Evolutionary conservation across 1,140 invertebrate species (phyloP).

Genomic region (Elymnias hypermnestra): DNA sequence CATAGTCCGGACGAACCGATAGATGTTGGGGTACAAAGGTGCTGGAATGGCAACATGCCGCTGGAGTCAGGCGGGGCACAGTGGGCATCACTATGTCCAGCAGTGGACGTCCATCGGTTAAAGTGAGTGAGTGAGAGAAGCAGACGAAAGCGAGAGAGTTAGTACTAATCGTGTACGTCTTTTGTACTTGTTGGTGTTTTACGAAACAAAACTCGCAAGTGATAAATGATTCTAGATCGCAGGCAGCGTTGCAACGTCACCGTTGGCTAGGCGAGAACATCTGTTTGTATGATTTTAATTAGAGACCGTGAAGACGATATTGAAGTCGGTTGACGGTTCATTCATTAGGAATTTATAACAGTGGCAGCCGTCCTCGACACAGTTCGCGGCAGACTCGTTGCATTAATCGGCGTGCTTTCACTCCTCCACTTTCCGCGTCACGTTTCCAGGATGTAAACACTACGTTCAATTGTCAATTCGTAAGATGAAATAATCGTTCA

Average conservation of each 20-base stretch:
- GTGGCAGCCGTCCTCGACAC: conserved; percentile 49
- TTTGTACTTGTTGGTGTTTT: too few relatives aligned
- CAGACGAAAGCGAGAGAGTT: too few relatives aligned
- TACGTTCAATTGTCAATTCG: background rate
- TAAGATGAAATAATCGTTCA: conserved; percentile 1
- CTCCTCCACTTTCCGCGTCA: conserved; percentile 65
- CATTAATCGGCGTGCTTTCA: conserved; percentile 69
- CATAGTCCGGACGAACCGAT: too few relatives aligned
- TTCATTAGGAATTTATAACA: conserved; percentile 42
- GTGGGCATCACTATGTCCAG: too few relatives aligned
- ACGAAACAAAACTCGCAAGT: too few relatives aligned
- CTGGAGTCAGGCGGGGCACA: too few relatives aligned
- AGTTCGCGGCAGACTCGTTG: conserved; percentile 50
- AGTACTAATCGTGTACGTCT: too few relatives aligned
- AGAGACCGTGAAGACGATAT: conserved; percentile 8
- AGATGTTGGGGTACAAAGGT: too few relatives aligned
- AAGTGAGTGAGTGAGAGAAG: too few relatives aligned
- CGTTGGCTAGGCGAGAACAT: background rate
- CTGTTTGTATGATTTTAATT: conserved; percentile 7
- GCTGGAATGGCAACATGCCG: too few relatives aligned
- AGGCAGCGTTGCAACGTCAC: background rate
- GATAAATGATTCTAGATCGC: too few relatives aligned
- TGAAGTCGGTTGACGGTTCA: conserved; percentile 23
- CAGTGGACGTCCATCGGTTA: too few relatives aligned
- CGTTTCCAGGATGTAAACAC: conserved; percentile 53